A percentile compares a stretch with the other conserved stretches of the same genome.
phyloP scores from a whole-genome alignment of 2,113 vertebrate genomes.

The Lasiurus cinereus region DNA sequence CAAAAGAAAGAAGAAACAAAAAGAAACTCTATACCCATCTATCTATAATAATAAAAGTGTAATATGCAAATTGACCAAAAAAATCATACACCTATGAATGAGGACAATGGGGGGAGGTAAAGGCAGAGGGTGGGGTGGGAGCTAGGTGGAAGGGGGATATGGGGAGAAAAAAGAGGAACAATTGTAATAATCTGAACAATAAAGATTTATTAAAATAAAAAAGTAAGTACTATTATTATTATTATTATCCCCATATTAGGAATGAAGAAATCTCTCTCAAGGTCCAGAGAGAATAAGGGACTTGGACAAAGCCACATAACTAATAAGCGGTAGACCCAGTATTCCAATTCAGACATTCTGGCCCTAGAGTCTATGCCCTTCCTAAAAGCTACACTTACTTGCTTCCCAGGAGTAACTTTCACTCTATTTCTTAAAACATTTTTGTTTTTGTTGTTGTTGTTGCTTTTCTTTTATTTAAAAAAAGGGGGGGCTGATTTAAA shows the following conservation, averaged over 20 bases:
- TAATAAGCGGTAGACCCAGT: background rate
- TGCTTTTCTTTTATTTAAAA: background rate
- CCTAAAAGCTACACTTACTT: background rate
- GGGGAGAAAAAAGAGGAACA: too few species aligned
- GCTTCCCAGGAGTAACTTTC: background rate
- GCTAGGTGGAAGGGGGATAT: too few species aligned
- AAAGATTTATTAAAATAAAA: too few species aligned
- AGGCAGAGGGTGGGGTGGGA: too few species aligned
- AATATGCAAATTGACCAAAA: too few species aligned
- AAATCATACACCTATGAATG: too few species aligned
- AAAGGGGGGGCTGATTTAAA: background rate
- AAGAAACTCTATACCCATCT: too few species aligned
- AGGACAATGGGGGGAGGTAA: too few species aligned
- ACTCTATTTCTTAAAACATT: slow-evolving; percentile 29
- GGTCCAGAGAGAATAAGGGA: background rate
- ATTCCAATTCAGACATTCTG: background rate
- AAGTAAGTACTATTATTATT: too few species aligned
- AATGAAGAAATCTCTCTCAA: background rate
- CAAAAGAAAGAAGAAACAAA: too few species aligned
- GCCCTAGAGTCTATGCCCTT: background rate
- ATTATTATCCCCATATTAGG: background rate
- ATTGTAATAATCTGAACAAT: too few species aligned
- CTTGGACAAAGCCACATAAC: background rate
- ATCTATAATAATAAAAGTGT: too few species aligned
- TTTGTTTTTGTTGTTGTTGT: background rate